Base-by-base conservation (phyloP, 2,888 invertebrate genomes). In the Orgyia antiqua region DNA sequence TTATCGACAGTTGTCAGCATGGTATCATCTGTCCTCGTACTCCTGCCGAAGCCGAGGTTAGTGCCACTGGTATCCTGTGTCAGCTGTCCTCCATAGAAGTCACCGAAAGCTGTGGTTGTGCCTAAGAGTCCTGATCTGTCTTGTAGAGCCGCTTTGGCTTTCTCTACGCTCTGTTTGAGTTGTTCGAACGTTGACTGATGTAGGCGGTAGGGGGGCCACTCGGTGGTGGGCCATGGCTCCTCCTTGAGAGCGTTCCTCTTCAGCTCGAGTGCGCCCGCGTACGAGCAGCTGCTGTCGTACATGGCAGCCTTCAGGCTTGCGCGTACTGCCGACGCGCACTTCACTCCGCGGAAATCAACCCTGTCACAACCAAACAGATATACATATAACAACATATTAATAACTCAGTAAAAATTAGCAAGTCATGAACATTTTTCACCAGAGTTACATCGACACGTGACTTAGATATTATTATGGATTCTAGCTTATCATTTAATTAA, bases 261-360 rank as follows among this genome's bases (percentile, higher is more conserved):
- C 59, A 93, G 84, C 83, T 93, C 93, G 61, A 93, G 83, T 65
- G 93, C 93, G 73, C 93, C 92, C 71, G 94, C 94, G 87, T 95
- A 95, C 77, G 95, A 95, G 88, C 95, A 95, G 68, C 95, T 95
- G 87, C 95, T 95, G 89, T 95, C 95, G 91, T 95, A 95, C 95
- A 95, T 95, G 68, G 88, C 89, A 75, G 75, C 69, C 73, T 76
- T 82, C 45, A 74, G 63, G 39, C 72, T 72, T 31, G 73, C 64
- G 37, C 79, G 75, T 33, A 84, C 72, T 58, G 76, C 74, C 33
- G 68, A 64, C 4, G 78, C 78, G 66, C 79, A 76, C 77, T 79
- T 82, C 39, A 84, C 41, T 43, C 74, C 69, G 37, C 79, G 76
- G 42, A 77, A 62, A 59, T 84, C 76, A 33, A 83, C 66, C 75